These are phyloP conservation scores for Brassicogethes aeneus DNA, from an alignment of 2,888 invertebrate genomes.

Conservation along the genomic window DNA sequence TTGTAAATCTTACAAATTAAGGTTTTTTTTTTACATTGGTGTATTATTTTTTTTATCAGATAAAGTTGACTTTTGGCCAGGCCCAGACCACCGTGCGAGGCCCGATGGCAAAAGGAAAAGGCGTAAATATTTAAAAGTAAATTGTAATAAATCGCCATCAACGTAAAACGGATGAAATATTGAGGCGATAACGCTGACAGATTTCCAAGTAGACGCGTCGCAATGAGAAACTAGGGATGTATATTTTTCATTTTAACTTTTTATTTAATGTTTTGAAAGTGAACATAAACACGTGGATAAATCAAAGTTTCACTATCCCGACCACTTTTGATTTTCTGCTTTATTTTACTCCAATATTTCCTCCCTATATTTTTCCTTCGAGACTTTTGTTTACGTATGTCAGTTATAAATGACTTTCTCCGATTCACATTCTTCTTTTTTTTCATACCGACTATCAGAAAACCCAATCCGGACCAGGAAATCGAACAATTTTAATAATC, in stretches of 20 bases:
- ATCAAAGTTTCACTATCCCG: conserved; percentile 29
- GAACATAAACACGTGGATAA: conserved; percentile 26
- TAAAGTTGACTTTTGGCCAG: too few relatives aligned
- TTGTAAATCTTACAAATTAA: too few relatives aligned
- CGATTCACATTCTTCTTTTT: background rate
- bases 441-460: too few relatives aligned
- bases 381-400: conserved; percentile 22
- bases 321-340: conserved; percentile 27
- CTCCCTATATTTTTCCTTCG: conserved; percentile 2
- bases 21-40: too few relatives aligned
- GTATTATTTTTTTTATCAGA: too few relatives aligned
- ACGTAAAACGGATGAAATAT: conserved; percentile 10
- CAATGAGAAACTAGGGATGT: conserved; percentile 1
- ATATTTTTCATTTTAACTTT: conserved; percentile 16
- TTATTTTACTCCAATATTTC: conserved; percentile 11
- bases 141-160: background rate
- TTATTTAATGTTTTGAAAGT: conserved; percentile 21
- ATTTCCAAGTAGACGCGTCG: conserved; percentile 5
- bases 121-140: too few relatives aligned
- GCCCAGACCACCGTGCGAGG: too few relatives aligned
- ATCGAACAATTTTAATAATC: too few relatives aligned
- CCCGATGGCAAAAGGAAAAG: too few relatives aligned
- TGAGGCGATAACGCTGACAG: conserved; percentile 13
- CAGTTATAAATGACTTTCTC: conserved; percentile 19
- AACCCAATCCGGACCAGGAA: too few relatives aligned